Conservation (phyloP, 2,113 vertebrate genomes). For the Triplophysa rosa region DNA sequence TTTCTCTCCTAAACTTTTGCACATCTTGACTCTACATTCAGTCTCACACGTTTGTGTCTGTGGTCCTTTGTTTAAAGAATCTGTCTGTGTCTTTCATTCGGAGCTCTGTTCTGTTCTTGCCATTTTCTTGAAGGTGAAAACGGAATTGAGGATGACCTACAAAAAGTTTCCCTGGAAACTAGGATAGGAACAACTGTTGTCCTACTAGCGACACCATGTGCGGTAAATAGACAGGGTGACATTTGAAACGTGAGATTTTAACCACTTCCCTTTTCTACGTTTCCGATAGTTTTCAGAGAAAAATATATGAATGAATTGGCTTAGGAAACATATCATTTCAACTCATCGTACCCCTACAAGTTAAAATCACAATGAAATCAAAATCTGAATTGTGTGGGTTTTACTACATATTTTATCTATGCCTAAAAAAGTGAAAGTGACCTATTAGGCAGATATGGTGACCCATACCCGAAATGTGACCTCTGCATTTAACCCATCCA, state of each 20-base stretch:
- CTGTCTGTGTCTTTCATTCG: conserved; percentile 16
- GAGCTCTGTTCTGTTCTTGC: conserved; percentile 19
- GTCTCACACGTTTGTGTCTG: neutral
- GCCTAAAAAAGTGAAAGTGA: too few species aligned
- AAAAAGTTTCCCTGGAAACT: conserved; percentile 57
- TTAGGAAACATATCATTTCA: neutral
- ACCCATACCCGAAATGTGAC: too few species aligned
- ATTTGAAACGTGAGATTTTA: conserved; percentile 21
- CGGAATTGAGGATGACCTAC: conserved; percentile 52
- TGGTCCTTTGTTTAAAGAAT: neutral
- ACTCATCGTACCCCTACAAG: neutral
- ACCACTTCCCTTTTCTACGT: neutral
- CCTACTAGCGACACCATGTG: conserved; percentile 26
- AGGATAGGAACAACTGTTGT: conserved; percentile 50
- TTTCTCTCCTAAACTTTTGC: neutral
- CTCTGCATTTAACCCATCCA: too few species aligned
- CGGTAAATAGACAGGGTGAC: conserved; percentile 40
- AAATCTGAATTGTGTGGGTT: too few species aligned
- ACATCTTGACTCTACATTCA: neutral
- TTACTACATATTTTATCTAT: too few species aligned
- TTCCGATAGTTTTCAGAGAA: neutral
- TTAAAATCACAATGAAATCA: neutral
- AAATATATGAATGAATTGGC: neutral
- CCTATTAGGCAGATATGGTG: too few species aligned
- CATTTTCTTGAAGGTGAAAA: conserved; percentile 47